These are phyloP conservation scores for Haemorhous mexicanus DNA, from an alignment of 2,113 vertebrate genomes.

Conservation along the genomic window DNA sequence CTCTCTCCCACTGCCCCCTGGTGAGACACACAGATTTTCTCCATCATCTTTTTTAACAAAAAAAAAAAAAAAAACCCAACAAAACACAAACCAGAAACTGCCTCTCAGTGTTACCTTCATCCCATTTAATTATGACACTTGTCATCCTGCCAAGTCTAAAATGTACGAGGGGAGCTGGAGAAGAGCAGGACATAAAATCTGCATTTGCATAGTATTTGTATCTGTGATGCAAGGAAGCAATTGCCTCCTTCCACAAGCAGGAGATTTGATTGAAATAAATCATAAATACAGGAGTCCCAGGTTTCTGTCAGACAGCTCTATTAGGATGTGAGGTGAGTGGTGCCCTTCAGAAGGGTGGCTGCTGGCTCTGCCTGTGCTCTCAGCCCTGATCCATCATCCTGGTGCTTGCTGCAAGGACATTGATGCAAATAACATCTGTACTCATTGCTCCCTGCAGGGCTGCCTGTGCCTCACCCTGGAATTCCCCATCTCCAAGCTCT, in stretches of 20 bases:
- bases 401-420: constrained; percentile 37
- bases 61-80: not conserved
- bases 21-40: not conserved
- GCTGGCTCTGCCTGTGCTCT: not conserved
- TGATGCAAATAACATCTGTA: constrained; percentile 55
- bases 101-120: constrained; percentile 1
- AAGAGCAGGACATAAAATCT: constrained; percentile 15
- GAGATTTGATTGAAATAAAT: constrained; percentile 41
- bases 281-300: constrained; percentile 3
- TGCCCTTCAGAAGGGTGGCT: constrained; percentile 48
- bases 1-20: not conserved
- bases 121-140: constrained; percentile 11
- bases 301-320: constrained; percentile 26
- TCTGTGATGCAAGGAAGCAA: not conserved
- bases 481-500: constrained; percentile 46
- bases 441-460: constrained; percentile 37
- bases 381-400: constrained; percentile 46
- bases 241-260: constrained; percentile 18
- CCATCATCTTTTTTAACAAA: not conserved
- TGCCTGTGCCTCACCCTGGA: constrained; percentile 34
- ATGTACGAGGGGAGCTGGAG: not conserved
- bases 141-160: constrained; percentile 23
- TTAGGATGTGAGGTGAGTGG: constrained; percentile 24
- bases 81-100: not conserved
- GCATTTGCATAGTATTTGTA: constrained; percentile 34